A percentile compares a stretch with the other conserved stretches of the same genome.
These are phyloP conservation scores for Rhynchonycteris naso DNA, from an alignment of 2,797 vertebrate species.

Conservation along the genomic window DNA sequence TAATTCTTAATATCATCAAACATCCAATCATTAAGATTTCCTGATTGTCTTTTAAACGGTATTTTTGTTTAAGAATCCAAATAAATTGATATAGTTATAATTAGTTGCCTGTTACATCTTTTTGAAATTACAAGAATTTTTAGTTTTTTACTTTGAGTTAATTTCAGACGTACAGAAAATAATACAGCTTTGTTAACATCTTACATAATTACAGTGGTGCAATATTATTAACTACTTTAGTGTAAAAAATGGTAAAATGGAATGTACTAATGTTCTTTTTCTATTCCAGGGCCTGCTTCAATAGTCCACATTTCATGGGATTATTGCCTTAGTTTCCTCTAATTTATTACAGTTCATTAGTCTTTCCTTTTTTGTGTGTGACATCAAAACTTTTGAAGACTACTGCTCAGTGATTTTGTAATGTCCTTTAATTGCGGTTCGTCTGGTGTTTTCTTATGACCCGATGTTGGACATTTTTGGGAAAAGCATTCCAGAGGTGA, in stretches of 20 bases:
- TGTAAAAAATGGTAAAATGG: no score
- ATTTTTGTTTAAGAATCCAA: background rate
- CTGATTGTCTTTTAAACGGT: background rate
- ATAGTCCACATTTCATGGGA: background rate
- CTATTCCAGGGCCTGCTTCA: background rate
- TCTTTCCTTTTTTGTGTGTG: background rate
- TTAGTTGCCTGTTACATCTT: background rate
- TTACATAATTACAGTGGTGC: background rate
- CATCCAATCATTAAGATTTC: background rate
- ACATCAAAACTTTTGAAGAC: background rate
- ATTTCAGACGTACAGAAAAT: background rate
- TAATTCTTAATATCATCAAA: background rate
- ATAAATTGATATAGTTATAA: background rate
- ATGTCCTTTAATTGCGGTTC: background rate
- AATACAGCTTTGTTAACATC: background rate
- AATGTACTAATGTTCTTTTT: background rate
- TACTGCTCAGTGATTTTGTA: background rate
- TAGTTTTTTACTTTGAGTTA: background rate
- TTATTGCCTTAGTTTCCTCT: background rate
- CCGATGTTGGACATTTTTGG: background rate
- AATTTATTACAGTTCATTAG: background rate
- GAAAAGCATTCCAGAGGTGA: background rate
- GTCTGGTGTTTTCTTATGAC: background rate
- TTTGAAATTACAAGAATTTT: background rate
- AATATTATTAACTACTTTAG: background rate